Conservation (phyloP, 2,888 invertebrate genomes). For the Orthosia cruda region DNA sequence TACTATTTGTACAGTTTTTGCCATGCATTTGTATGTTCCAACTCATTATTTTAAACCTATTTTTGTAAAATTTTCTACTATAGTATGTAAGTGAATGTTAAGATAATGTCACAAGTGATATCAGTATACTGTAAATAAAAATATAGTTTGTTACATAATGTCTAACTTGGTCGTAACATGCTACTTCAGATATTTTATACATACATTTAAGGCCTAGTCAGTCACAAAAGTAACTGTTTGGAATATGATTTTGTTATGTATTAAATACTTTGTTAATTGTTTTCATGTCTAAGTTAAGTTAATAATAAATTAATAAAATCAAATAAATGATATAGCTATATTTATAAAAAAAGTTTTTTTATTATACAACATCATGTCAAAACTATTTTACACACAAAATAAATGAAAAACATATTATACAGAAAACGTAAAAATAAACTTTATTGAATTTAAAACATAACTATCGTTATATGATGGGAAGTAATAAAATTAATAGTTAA, state of each 20-base stretch:
- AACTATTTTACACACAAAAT: conserved; percentile 70
- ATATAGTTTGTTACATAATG: conserved; percentile 20
- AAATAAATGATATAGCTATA: conserved; percentile 64
- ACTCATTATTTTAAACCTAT: background rate
- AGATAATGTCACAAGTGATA: conserved; percentile 40
- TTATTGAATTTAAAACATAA: conserved; percentile 89
- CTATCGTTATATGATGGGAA: conserved; percentile 82
- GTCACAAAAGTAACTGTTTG: conserved; percentile 17
- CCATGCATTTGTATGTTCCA: conserved; percentile 18
- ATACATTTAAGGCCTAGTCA: conserved; percentile 44
- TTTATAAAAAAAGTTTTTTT: conserved; percentile 58
- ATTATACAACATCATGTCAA: conserved; percentile 59
- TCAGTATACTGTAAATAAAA: conserved; percentile 38
- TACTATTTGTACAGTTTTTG: background rate
- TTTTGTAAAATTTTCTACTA: conserved; percentile 39
- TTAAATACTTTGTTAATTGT: conserved; percentile 33
- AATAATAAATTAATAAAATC: conserved; percentile 48
- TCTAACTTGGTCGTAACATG: conserved; percentile 19
- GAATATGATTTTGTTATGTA: conserved; percentile 46
- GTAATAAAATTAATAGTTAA: conserved; percentile 74
- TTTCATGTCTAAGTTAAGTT: conserved; percentile 42
- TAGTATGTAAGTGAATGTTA: conserved; percentile 47
- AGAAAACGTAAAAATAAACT: conserved; percentile 90
- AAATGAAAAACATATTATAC: conserved; percentile 84
- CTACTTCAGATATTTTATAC: conserved; percentile 8